phyloP scores from a whole-genome alignment of 2,113 vertebrate species.

The Acrocephalus kingi region DNA sequence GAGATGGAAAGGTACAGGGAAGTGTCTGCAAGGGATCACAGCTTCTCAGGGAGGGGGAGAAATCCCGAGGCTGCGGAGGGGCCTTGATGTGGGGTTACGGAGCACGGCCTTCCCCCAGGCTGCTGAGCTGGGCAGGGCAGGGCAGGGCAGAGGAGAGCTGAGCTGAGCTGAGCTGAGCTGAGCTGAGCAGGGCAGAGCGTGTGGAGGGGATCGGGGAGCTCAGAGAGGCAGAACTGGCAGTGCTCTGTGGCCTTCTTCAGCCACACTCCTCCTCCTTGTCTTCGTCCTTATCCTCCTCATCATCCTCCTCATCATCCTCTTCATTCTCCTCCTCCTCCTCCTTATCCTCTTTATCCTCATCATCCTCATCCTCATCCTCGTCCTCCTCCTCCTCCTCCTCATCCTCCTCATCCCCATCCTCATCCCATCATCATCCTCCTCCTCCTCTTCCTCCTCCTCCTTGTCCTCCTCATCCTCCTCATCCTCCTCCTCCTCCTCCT shows the following conservation, averaged over 20 bases:
- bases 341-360: neutral
- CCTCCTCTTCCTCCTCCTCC: no score
- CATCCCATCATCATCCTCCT: no score
- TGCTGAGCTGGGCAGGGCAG: neutral
- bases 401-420: neutral
- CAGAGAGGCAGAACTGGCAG: neutral
- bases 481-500: no score
- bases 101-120: neutral
- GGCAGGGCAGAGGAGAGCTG: no score
- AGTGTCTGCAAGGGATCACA: neutral
- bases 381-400: neutral
- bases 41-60: neutral
- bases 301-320: neutral
- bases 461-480: no score
- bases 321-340: neutral
- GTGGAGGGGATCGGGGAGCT: fast-evolving
- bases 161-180: no score
- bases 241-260: neutral
- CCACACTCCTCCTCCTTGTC: neutral
- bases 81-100: neutral
- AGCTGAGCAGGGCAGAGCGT: neutral
- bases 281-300: neutral
- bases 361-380: neutral
- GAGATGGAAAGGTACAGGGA: neutral
- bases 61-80: neutral